Base-by-base conservation (phyloP, 2,888 invertebrate species). In the Orthosia gracilis region DNA sequence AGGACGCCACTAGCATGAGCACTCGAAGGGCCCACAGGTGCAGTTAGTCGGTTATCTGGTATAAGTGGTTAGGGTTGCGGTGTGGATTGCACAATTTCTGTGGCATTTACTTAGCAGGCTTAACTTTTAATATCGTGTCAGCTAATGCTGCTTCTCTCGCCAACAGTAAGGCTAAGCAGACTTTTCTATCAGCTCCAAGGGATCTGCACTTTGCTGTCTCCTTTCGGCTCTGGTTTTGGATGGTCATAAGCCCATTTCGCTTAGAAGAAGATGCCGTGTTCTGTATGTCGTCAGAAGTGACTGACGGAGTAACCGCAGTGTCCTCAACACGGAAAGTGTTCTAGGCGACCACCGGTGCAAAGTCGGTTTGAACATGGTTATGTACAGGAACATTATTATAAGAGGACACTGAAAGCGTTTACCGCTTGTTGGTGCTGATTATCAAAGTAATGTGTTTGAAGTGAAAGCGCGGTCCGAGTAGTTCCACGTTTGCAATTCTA, bases 161-260 rank as follows among this genome's bases (percentile, higher is more conserved):
- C 31, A 98, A 94, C 66, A 98, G 94, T 54, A 98, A 97, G 0
- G 98, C 98, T 47, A 98, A 92, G 2, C 98, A 95, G 0, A 98
- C 98, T 80, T 98, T 95, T 84, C 98, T 94, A 0, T 98, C 98
- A 4, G 97, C 97, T 0, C 98, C 98, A 23, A 98, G 96, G 66
- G 97, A 98, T 86, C 98, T n/a, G n/a, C n/a, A n/a, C n/a, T n/a
- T n/a, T n/a, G n/a, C n/a, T n/a, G n/a, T n/a, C n/a, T n/a, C n/a
- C n/a, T n/a, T n/a, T n/a, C n/a, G n/a, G n/a, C n/a, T n/a, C n/a
- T n/a, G n/a, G 95, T 81, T 98, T 96, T 0, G 99, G 98, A 93
- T 99, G 99, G 92, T 99, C 92, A n/a, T 99, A 99, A 0, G 98
- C 98, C 4, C 99, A 99, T 94, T 99, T 99, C n/a, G 99, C 99